A percentile compares a stretch with the other conserved stretches of the same genome.
Conservation (phyloP, 37 sponge, comb jelly and placozoan genomes). For the Hormiphora californensis region DNA sequence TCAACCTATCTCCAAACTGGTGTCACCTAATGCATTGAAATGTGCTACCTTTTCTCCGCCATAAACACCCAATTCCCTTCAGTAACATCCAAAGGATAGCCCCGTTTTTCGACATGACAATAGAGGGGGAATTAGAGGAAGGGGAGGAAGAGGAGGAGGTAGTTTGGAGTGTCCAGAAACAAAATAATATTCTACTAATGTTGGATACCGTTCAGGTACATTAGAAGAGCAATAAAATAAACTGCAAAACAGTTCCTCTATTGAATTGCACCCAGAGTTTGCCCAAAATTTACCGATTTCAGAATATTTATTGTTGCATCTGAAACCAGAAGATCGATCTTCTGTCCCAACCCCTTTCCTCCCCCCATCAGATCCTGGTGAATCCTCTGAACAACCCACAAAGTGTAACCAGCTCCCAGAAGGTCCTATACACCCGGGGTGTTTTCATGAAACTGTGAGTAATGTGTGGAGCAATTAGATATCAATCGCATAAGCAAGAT, state of each 20-base stretch:
- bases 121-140: not conserved
- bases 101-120: constrained; percentile 42
- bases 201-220: constrained; percentile 5
- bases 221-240: not conserved
- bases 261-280: too few species aligned
- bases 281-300: too few species aligned
- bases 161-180: constrained; percentile 25
- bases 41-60: too few species aligned
- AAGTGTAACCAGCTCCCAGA: constrained; percentile 33
- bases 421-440: not conserved
- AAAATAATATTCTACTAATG: constrained; percentile 39
- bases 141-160: not conserved
- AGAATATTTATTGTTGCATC: too few species aligned
- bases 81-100: constrained; percentile 46
- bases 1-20: too few species aligned
- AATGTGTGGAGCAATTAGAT: too few species aligned
- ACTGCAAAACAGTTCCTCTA: too few species aligned
- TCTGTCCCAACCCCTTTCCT: too few species aligned
- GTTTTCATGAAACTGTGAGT: not conserved
- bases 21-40: too few species aligned
- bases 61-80: not conserved
- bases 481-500: too few species aligned
- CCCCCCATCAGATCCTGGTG: constrained; percentile 40
- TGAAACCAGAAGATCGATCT: too few species aligned
- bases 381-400: constrained; percentile 11